Evolutionary conservation across 1,140 invertebrate species (phyloP).

Genomic region (Danaus melanippus): DNA sequence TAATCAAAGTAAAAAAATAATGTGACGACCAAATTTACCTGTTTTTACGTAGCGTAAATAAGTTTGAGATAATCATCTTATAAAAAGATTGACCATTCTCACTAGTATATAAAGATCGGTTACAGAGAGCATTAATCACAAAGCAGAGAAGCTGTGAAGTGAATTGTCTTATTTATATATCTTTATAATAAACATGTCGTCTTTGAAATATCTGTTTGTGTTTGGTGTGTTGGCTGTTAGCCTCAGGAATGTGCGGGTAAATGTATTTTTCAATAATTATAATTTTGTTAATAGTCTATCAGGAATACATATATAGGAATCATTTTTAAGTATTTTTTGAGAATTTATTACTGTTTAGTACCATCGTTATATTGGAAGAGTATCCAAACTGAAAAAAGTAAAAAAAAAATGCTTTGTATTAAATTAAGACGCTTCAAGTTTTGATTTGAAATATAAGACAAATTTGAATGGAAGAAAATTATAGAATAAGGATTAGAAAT

Average conservation of each 20-base stretch:
- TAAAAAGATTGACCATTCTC: conserved; percentile 15
- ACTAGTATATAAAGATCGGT: conserved; percentile 18
- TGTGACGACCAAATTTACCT: conserved; percentile 8
- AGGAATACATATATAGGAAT: too few relatives aligned
- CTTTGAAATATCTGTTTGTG: background rate
- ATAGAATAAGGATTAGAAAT: too few relatives aligned
- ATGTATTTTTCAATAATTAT: conserved; percentile 8
- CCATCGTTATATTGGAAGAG: too few relatives aligned
- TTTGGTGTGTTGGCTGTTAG: conserved; percentile 14
- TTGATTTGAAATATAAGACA: too few relatives aligned
- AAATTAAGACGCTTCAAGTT: too few relatives aligned
- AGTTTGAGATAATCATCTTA: conserved; percentile 18
- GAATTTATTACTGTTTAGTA: too few relatives aligned
- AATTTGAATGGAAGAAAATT: too few relatives aligned
- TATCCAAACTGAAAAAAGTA: too few relatives aligned
- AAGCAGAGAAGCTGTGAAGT: conserved; percentile 10
- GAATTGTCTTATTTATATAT: too few relatives aligned
- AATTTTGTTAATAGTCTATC: background rate
- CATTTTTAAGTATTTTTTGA: too few relatives aligned
- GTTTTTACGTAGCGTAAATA: conserved; percentile 15
- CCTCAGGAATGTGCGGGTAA: conserved; percentile 17
- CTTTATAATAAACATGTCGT: conserved; percentile 4
- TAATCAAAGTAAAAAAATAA: too few relatives aligned
- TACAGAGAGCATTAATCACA: conserved; percentile 8
- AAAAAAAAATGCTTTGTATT: too few relatives aligned